These are phyloP conservation scores for Rhincodon typus DNA, from an alignment of 2,797 vertebrate species.

Conservation along the genomic window DNA sequence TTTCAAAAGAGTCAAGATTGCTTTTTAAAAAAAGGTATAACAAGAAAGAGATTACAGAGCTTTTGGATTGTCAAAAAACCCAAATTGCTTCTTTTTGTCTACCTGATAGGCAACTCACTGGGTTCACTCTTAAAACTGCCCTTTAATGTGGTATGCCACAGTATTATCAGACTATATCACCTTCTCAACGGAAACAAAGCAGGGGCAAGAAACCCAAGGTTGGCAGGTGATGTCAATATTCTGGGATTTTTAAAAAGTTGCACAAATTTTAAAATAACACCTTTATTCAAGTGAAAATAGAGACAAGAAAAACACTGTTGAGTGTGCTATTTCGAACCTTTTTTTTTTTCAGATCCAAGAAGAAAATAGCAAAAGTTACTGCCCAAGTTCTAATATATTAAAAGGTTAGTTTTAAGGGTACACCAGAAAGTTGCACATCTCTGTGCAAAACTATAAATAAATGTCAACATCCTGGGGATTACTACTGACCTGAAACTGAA, in stretches of 20 bases:
- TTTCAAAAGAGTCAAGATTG: neutral
- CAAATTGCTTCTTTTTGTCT: neutral
- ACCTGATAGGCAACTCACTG: neutral
- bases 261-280: neutral
- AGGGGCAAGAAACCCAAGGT: neutral
- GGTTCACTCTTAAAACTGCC: neutral
- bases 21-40: neutral
- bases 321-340: too few relatives aligned
- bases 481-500: too few relatives aligned
- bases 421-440: too few relatives aligned
- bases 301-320: neutral
- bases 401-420: too few relatives aligned
- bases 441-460: neutral
- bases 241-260: neutral
- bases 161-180: neutral
- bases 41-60: neutral
- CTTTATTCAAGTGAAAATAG: neutral
- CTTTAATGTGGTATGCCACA: neutral
- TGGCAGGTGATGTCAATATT: neutral
- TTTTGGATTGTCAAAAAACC: neutral
- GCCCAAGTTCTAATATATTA: too few relatives aligned
- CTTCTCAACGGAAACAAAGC: neutral
- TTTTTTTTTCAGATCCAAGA: neutral
- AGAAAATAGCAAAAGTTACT: neutral
- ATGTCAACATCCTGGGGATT: too few relatives aligned